Conservation (phyloP, 2,113 vertebrate species). For the Ranitomeya variabilis region DNA sequence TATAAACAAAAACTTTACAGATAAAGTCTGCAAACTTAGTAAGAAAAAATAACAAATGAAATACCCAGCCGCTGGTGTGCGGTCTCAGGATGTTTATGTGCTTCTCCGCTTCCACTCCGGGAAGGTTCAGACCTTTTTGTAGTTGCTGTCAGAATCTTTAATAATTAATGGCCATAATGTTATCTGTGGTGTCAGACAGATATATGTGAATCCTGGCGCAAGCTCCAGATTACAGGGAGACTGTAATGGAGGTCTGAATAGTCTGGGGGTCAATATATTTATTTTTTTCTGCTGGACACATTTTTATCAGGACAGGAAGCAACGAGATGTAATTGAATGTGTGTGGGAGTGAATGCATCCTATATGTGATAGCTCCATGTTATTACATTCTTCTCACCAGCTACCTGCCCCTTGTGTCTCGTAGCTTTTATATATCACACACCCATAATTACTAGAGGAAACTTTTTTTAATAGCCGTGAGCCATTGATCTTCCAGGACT, state of each 20-base stretch:
- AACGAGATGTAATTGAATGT: conserved; percentile 34
- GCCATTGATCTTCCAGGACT: conserved; percentile 80
- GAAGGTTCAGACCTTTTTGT: not conserved
- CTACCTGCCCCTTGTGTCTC: conserved; percentile 77
- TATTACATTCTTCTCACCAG: conserved; percentile 68
- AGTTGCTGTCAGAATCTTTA: conserved; percentile 26
- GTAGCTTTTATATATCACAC: conserved; percentile 66
- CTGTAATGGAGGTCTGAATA: not conserved
- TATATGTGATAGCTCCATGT: conserved; percentile 60
- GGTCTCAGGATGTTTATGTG: not conserved
- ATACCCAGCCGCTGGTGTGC: not conserved
- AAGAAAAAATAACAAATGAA: not conserved
- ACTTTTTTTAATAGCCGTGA: conserved; percentile 81
- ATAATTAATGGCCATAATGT: conserved; percentile 35
- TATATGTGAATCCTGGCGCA: conserved; percentile 14
- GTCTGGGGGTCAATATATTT: not conserved
- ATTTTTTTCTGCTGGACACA: not conserved
- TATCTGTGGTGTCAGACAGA: conserved; percentile 37
- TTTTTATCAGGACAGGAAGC: conserved; percentile 3
- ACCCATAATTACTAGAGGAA: conserved; percentile 77
- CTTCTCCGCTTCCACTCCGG: not conserved
- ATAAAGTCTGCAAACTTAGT: not conserved
- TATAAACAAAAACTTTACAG: not conserved
- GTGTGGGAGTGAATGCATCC: not conserved
- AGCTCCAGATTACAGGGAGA: not conserved